These are phyloP conservation scores for Trachymyrmex cornetzi DNA, from an alignment of 1,140 invertebrate genomes.

Conservation along the genomic window DNA sequence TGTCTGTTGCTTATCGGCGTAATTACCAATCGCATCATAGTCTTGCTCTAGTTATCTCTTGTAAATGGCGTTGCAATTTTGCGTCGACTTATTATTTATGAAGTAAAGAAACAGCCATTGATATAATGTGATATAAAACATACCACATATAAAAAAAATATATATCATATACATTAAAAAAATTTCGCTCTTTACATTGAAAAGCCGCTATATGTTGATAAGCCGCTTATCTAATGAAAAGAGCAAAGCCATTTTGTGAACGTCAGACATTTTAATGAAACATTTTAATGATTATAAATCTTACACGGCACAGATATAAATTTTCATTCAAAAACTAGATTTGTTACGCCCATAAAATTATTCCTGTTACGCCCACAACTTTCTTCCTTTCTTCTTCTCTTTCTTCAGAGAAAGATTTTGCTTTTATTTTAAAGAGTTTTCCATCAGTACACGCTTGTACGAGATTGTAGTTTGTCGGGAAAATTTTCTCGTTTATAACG, in stretches of 20 bases:
- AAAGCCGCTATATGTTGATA: neutral
- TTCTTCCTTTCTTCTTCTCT: neutral
- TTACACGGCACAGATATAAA: neutral
- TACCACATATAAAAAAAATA: neutral
- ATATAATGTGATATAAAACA: conserved; percentile 14
- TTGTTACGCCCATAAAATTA: conserved; percentile 7
- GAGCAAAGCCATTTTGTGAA: neutral
- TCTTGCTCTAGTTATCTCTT: conserved; percentile 30
- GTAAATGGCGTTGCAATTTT: neutral
- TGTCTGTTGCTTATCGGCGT: conserved; percentile 5
- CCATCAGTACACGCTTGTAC: neutral
- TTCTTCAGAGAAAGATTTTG: neutral
- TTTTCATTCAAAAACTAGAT: conserved; percentile 6
- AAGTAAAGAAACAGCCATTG: neutral
- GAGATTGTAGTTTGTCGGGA: neutral
- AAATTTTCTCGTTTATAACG: conserved; percentile 19
- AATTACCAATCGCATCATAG: neutral
- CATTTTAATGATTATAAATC: neutral
- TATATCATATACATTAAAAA: neutral
- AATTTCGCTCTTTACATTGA: neutral
- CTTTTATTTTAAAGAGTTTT: neutral
- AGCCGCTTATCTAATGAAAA: neutral
- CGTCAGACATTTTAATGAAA: neutral
- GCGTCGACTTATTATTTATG: conserved; percentile 14
- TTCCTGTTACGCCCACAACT: neutral